Conservation (phyloP, 2,888 invertebrate species). For the Drymonia ruficornis region DNA sequence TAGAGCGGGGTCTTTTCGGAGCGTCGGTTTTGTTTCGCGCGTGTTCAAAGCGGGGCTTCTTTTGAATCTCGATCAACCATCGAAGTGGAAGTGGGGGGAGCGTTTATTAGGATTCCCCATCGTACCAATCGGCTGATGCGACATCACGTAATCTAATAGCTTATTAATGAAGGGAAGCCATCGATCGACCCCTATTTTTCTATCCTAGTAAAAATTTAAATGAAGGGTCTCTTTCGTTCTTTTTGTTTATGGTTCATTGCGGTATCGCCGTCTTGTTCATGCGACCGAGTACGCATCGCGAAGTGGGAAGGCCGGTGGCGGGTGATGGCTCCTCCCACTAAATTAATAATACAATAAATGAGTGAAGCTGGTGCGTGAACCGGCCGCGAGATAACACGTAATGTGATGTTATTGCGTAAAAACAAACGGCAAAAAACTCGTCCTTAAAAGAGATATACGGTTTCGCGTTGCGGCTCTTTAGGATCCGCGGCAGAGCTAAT, state of each 20-base stretch:
- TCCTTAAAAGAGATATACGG: conserved; percentile 68
- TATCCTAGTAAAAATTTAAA: conserved; percentile 78
- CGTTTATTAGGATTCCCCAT: conserved; percentile 83
- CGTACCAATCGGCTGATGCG: conserved; percentile 80
- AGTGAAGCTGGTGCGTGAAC: conserved; percentile 69
- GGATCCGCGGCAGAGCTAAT: conserved; percentile 68
- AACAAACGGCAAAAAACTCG: conserved; percentile 77
- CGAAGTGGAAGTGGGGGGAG: conserved; percentile 81
- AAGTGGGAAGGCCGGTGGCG: conserved; percentile 74
- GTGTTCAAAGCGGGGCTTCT: conserved; percentile 80
- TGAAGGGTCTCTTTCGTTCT: conserved; percentile 66
- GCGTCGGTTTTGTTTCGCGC: conserved; percentile 80
- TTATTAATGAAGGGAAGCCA: conserved; percentile 83
- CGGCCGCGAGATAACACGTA: conserved; percentile 75
- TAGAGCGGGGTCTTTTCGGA: conserved; percentile 82
- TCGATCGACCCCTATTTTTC: conserved; percentile 78
- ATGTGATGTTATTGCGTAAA: conserved; percentile 76
- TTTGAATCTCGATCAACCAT: conserved; percentile 83
- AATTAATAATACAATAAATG: conserved; percentile 82
- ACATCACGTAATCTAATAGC: conserved; percentile 83
- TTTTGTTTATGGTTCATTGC: conserved; percentile 57
- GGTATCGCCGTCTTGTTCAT: conserved; percentile 75
- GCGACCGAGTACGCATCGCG: conserved; percentile 49
- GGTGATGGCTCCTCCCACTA: conserved; percentile 78
- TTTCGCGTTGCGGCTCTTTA: conserved; percentile 69